Percentiles rank a stretch among this genome's conserved stretches.
These are phyloP conservation scores for Caprella mutica DNA, from an alignment of 2,888 invertebrate species.

Conservation along the genomic window DNA sequence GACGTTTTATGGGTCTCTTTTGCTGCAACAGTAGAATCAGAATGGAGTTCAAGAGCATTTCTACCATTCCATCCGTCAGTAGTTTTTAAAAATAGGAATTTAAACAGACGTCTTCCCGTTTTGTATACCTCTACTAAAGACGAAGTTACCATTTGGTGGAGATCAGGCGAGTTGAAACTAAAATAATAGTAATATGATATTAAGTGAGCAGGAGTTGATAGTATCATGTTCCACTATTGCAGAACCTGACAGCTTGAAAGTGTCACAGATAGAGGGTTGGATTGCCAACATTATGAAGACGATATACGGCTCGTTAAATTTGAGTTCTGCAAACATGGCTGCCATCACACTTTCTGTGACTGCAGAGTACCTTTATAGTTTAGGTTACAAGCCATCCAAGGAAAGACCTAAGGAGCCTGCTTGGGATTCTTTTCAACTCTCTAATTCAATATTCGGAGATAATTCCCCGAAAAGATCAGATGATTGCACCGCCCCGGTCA, in stretches of 20 bases:
- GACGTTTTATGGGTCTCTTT: slow-evolving; percentile 39
- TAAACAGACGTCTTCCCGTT: slow-evolving; percentile 37
- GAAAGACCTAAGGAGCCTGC: too few species aligned
- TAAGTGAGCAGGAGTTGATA: not conserved
- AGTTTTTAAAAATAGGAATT: slow-evolving; percentile 38
- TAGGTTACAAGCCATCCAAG: slow-evolving; percentile 14
- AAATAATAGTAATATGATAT: not conserved
- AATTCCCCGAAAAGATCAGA: too few species aligned
- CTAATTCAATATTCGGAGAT: too few species aligned
- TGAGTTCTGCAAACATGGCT: slow-evolving; percentile 8
- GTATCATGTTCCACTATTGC: not conserved
- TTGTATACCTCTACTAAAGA: slow-evolving; percentile 40
- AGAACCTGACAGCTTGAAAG: slow-evolving; percentile 16
- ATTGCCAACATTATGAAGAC: slow-evolving; percentile 23
- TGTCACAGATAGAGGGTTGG: slow-evolving; percentile 24
- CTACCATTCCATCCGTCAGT: slow-evolving; percentile 39
- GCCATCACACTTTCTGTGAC: slow-evolving; percentile 22
- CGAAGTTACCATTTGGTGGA: slow-evolving; percentile 41
- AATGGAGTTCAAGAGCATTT: slow-evolving; percentile 37
- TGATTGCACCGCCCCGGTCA: too few species aligned
- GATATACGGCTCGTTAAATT: slow-evolving; percentile 19
- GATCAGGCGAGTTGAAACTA: slow-evolving; percentile 38
- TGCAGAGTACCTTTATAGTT: slow-evolving; percentile 28
- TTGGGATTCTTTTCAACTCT: too few species aligned
- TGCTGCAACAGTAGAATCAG: slow-evolving; percentile 41